Conservation (phyloP, 2,888 invertebrate species). For the Vanessa cardui region DNA sequence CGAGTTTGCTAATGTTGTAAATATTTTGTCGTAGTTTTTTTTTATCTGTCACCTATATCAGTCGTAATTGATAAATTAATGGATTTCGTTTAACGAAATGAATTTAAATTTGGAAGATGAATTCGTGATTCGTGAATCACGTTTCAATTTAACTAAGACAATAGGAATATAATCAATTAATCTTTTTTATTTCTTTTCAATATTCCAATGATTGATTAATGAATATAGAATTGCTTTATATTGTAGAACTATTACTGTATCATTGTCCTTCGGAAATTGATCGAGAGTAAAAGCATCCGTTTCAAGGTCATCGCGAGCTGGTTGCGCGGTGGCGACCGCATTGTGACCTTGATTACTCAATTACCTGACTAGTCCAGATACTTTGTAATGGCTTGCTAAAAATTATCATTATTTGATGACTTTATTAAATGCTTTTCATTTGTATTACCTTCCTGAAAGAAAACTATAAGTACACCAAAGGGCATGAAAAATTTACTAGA, state of each 20-base stretch:
- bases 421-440: background rate
- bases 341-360: slow-evolving; percentile 14
- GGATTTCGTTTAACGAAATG: background rate
- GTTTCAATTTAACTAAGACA: slow-evolving; percentile 4
- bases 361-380: slow-evolving; percentile 1
- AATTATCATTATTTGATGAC: background rate
- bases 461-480: too few relatives aligned
- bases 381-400: background rate
- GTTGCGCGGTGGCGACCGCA: slow-evolving; percentile 9
- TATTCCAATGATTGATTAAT: slow-evolving; percentile 11
- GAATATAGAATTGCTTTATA: background rate
- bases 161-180: slow-evolving; percentile 7
- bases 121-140: slow-evolving; percentile 4
- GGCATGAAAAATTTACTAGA: too few relatives aligned
- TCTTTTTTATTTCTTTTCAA: background rate
- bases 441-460: too few relatives aligned
- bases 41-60: background rate
- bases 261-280: slow-evolving; percentile 3
- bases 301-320: background rate
- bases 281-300: slow-evolving; percentile 9
- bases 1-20: background rate
- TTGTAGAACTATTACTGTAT: background rate
- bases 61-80: background rate
- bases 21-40: background rate
- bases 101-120: slow-evolving; percentile 1